Evolutionary conservation across 2,797 vertebrate species (phyloP), one percentile per base, ranked within the genome.

Genomic region (Bradypus variegatus): DNA sequence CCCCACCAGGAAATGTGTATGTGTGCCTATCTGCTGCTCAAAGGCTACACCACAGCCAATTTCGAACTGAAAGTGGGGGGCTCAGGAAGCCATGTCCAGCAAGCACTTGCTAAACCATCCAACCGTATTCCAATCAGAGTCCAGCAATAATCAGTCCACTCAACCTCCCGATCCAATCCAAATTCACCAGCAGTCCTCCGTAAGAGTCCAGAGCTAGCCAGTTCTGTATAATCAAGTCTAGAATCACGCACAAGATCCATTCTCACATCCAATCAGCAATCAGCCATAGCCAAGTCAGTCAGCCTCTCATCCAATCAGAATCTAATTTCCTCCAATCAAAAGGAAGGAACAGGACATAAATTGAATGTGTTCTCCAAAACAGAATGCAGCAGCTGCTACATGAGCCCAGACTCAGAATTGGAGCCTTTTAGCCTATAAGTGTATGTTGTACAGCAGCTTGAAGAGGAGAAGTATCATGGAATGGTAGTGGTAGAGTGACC

Each of bases 211-310:
- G 62, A 94, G 38, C 48, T 72, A 86, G 78, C 11, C 60, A 38
- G 41, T 50, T 31, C 38, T 33, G n/a, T 38, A 31, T 70, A 91
- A 18, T 86, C 85, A 87, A 91, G 79, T 77, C 79, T 88, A 69
- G 62, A 89, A 67, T 75, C 90, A 92, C n/a, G 73, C 90, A 85
- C 50, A 86, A 73, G 11, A 50, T 62, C 60, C 75, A 76, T 81
- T 72, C 87, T 94, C 86, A 86, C 64, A 88, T 58, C 58, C 85
- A 95, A 9, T 88, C 89, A 60, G 50, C 29, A 76, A 62, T 72
- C 83, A 87, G 78, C 31, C 85, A 60, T 27, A 50, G 29, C 45
- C 75, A 89, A 85, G 31, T 45, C 67, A 77, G 65, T 50, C 88
- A 85, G 45, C 41, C 75, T 93, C 78, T 88, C 90, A 84, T 53